Percentiles rank a stretch among this genome's conserved stretches.
phyloP scores from a whole-genome alignment of 2,797 vertebrate species.

The Pseudopleuronectes americanus region DNA sequence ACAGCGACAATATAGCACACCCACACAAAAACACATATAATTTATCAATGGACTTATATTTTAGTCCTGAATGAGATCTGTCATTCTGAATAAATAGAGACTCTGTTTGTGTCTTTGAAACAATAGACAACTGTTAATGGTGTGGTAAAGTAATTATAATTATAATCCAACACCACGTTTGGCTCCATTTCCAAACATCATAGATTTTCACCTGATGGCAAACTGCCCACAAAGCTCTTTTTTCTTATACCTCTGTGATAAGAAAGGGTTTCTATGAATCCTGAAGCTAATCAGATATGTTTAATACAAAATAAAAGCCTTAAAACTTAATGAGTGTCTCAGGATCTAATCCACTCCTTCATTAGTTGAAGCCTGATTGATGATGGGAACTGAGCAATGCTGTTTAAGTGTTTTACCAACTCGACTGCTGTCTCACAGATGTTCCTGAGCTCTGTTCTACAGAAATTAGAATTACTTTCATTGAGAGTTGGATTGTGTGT shows the following conservation, averaged over 20 bases:
- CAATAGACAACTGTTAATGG: no score
- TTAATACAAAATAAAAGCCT: slow-evolving; percentile 31
- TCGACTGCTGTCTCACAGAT: slow-evolving; percentile 42
- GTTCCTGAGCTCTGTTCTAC: slow-evolving; percentile 31
- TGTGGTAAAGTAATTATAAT: no score
- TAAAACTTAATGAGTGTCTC: slow-evolving; percentile 11
- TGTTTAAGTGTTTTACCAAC: slow-evolving; percentile 40
- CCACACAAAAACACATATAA: no score
- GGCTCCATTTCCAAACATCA: no score
- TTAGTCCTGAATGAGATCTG: no score
- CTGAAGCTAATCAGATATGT: slow-evolving; percentile 3
- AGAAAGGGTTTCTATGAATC: slow-evolving; percentile 17
- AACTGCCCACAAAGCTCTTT: neutral
- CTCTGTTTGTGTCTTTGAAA: no score
- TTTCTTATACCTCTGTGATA: slow-evolving; percentile 16
- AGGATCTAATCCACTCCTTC: slow-evolving; percentile 17
- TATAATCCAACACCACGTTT: no score
- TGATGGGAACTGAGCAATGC: neutral
- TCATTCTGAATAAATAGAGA: no score
- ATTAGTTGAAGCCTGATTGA: slow-evolving; percentile 41
- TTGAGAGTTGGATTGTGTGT: slow-evolving; percentile 9
- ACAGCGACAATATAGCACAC: no score
- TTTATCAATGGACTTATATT: no score
- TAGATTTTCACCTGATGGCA: no score
- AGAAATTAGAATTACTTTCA: slow-evolving; percentile 43